phyloP scores from a whole-genome alignment of 2,888 invertebrate genomes.

The Rhaphigaster nebulosa region DNA sequence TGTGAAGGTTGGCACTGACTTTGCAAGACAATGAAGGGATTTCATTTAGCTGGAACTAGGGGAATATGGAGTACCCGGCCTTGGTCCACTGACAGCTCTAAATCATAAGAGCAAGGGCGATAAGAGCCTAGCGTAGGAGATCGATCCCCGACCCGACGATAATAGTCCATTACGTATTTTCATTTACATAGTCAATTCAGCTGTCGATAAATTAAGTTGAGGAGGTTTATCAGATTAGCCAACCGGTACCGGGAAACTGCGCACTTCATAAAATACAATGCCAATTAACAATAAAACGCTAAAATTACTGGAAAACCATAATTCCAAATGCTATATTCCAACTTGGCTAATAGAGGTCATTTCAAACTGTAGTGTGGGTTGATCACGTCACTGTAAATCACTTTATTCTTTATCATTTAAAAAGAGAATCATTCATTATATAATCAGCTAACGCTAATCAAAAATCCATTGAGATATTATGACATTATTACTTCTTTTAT shows the following conservation, averaged over 20 bases:
- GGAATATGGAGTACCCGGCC: slow-evolving; percentile 22
- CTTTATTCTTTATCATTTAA: background rate
- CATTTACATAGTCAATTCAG: slow-evolving; percentile 15
- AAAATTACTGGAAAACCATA: background rate
- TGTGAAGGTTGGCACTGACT: background rate
- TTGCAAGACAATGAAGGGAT: background rate
- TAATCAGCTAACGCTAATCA: background rate
- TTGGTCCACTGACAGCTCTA: slow-evolving; percentile 24
- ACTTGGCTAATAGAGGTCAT: background rate
- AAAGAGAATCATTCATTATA: background rate
- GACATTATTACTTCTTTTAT: no score
- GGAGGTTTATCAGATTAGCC: background rate
- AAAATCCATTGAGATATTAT: background rate
- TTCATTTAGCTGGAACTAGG: slow-evolving; percentile 2
- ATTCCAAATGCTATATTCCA: background rate
- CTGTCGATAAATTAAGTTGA: background rate
- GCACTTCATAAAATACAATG: background rate
- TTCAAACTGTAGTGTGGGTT: background rate
- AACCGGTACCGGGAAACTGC: background rate
- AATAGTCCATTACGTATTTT: slow-evolving; percentile 34
- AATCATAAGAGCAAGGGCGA: slow-evolving; percentile 26
- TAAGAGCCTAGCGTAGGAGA: slow-evolving; percentile 21
- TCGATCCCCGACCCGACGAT: background rate
- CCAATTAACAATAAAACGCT: background rate
- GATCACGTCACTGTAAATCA: background rate